Percentiles rank a stretch among this genome's conserved stretches.
phyloP scores from a whole-genome alignment of 2,888 invertebrate species.

The Polylopha cassiicola region DNA sequence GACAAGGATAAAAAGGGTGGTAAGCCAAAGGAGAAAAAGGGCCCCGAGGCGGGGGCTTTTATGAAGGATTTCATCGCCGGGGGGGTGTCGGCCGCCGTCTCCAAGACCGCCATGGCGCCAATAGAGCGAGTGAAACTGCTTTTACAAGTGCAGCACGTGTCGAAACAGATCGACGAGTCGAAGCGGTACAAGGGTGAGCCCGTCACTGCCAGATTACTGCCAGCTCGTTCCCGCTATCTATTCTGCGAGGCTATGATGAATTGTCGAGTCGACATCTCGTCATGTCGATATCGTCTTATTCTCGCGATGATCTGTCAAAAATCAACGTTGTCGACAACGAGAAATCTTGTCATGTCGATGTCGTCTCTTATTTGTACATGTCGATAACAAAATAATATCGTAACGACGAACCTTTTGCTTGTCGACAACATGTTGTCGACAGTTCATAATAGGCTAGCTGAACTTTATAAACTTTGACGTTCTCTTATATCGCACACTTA shows the following conservation, averaged over 20 bases:
- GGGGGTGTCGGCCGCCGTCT: constrained; percentile 94
- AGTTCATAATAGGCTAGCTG: too few species aligned
- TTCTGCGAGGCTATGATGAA: not conserved
- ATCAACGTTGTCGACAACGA: too few species aligned
- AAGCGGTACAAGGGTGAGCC: constrained; percentile 89
- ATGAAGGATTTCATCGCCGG: constrained; percentile 94
- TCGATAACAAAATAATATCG: too few species aligned
- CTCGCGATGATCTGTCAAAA: too few species aligned
- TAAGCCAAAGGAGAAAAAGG: constrained; percentile 29
- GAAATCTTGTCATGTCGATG: too few species aligned
- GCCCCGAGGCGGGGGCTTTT: constrained; percentile 79
- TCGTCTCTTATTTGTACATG: too few species aligned
- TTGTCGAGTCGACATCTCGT: not conserved
- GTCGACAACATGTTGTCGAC: too few species aligned
- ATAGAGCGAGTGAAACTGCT: constrained; percentile 96
- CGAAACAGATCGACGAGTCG: constrained; percentile 90
- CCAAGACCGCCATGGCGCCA: constrained; percentile 96
- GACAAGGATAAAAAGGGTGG: constrained; percentile 23
- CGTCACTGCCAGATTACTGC: not conserved
- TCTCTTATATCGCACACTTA: too few species aligned
- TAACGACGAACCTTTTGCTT: too few species aligned
- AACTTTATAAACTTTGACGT: too few species aligned
- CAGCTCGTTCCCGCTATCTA: not conserved
- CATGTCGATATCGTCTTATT: too few species aligned
- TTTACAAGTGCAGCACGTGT: constrained; percentile 95